phyloP scores from a whole-genome alignment of 2,888 invertebrate genomes.

The Poecilobothrus nobilitatus region DNA sequence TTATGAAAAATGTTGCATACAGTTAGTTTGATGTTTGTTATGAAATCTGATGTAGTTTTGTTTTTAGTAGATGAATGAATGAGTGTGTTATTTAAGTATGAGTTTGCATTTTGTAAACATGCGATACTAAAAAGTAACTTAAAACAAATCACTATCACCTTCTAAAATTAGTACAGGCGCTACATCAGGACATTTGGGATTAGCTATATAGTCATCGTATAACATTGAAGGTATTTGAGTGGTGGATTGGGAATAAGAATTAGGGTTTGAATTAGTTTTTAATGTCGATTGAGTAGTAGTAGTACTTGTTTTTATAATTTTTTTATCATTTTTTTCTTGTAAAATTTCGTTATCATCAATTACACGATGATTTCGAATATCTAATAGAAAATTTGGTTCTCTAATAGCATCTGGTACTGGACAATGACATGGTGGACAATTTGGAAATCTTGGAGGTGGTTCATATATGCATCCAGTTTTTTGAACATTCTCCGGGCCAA shows the following conservation, averaged over 20 bases:
- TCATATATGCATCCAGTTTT: conserved; percentile 32
- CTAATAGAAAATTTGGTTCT: background rate
- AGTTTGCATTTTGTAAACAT: conserved; percentile 17
- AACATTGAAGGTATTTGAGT: conserved; percentile 16
- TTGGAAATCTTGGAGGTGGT: conserved; percentile 41
- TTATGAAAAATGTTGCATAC: background rate
- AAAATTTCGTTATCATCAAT: conserved; percentile 24
- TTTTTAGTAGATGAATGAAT: background rate
- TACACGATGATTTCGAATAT: conserved; percentile 23
- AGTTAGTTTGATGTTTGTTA: background rate
- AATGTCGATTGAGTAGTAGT: conserved; percentile 17
- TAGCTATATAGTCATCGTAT: conserved; percentile 34
- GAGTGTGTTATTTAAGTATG: conserved; percentile 16
- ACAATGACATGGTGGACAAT: conserved; percentile 31
- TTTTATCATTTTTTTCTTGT: background rate
- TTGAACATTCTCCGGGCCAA: background rate
- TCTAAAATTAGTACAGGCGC: conserved; percentile 74
- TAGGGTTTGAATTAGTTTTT: conserved; percentile 7
- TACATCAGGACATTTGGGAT: conserved; percentile 50
- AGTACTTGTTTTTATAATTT: conserved; percentile 14
- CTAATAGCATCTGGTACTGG: background rate
- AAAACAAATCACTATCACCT: conserved; percentile 53
- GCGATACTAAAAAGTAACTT: background rate
- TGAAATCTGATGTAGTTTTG: background rate
- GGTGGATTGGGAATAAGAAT: conserved; percentile 16